A percentile compares a stretch with the other conserved stretches of the same genome.
Evolutionary conservation across 2,888 invertebrate species (phyloP).

Genomic region (Hypomecis punctinalis): DNA sequence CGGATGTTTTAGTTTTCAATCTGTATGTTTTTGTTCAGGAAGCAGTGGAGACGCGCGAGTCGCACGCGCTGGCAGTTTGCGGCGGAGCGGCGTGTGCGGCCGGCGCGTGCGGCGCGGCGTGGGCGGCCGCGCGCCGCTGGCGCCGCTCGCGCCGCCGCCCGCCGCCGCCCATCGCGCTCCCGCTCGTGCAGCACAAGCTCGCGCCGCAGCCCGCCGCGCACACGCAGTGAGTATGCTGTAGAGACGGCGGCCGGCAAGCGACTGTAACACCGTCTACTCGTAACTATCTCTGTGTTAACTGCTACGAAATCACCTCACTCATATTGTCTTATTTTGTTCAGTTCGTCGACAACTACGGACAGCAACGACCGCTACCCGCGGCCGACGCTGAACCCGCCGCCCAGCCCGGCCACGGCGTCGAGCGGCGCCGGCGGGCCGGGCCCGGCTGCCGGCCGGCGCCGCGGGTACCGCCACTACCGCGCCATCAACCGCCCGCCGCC

Average conservation of each 20-base stretch:
- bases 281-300: no score
- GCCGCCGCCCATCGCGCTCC: conserved; percentile 47
- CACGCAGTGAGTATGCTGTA: conserved; percentile 66
- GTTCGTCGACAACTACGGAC: conserved; percentile 83
- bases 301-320: no score
- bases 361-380: conserved; percentile 90
- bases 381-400: conserved; percentile 95
- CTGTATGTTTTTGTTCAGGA: conserved; percentile 39
- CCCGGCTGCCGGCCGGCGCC: conserved; percentile 91
- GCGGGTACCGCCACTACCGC: conserved; percentile 91
- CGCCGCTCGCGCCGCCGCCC: conserved; percentile 47
- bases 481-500: conserved; percentile 96
- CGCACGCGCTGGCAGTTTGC: conserved; percentile 61
- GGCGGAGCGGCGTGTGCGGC: conserved; percentile 58
- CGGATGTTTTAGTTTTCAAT: no score
- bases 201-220: conserved; percentile 42
- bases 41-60: conserved; percentile 41
- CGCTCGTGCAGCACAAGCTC: conserved; percentile 46
- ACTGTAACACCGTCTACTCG: no score
- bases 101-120: conserved; percentile 56
- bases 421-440: conserved; percentile 82
- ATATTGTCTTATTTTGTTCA: conserved; percentile 35
- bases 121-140: conserved; percentile 59
- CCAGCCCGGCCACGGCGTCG: conserved; percentile 91
- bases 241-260: no score